Evolutionary conservation across 2,113 vertebrate genomes (phyloP).

Genomic region (Apus apus): DNA sequence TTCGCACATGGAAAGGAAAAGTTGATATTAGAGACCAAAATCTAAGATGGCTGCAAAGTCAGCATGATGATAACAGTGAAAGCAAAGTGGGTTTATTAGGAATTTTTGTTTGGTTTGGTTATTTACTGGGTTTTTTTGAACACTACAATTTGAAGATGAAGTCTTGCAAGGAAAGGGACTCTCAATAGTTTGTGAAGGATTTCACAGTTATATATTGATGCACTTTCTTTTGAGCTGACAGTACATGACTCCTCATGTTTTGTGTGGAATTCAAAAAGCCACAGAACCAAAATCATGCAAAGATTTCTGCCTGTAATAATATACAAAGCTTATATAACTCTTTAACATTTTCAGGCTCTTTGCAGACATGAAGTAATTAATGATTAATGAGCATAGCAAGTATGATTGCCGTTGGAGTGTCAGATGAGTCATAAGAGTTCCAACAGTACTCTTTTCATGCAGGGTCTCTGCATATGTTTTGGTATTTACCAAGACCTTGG

Average conservation of each 20-base stretch:
- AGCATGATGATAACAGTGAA: neutral
- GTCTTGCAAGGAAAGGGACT: neutral
- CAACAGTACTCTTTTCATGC: neutral
- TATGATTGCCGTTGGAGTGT: neutral
- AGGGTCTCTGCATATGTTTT: neutral
- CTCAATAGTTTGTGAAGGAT: neutral
- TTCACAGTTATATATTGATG: neutral
- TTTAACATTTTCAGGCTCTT: neutral
- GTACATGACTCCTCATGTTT: neutral
- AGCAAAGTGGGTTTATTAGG: accelerated
- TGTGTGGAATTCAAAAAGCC: neutral
- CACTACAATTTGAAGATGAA: neutral
- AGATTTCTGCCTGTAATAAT: slow-evolving; percentile 11
- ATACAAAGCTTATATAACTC: slow-evolving; percentile 22
- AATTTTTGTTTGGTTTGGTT: neutral
- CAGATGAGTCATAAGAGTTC: neutral
- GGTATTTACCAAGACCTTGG: neutral
- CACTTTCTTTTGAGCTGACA: slow-evolving; percentile 31
- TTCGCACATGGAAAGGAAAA: neutral
- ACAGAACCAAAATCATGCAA: neutral
- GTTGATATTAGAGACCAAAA: neutral
- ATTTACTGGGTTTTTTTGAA: neutral
- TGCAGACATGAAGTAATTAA: neutral
- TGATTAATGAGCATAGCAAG: neutral
- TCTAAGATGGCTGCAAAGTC: neutral